Evolutionary conservation across 2,888 invertebrate genomes (phyloP).

Genomic region (Stenichneumon culpator): DNA sequence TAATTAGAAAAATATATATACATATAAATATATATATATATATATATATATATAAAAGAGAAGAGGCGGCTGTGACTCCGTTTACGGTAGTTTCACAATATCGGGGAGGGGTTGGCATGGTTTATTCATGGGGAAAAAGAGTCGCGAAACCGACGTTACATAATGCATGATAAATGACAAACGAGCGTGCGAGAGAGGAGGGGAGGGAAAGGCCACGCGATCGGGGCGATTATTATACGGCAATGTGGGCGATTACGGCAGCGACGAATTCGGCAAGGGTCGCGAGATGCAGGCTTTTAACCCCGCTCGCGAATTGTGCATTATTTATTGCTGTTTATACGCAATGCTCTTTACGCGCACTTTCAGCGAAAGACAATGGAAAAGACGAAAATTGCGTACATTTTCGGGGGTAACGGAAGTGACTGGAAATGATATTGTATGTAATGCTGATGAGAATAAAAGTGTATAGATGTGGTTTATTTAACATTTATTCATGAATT

Average conservation of each 20-base stretch:
- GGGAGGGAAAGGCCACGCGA: not conserved
- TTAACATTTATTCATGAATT: not conserved
- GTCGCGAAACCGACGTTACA: constrained; percentile 31
- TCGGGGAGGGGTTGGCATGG: not conserved
- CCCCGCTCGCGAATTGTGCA: constrained; percentile 1
- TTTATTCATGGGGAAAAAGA: constrained; percentile 32
- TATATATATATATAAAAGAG: not conserved
- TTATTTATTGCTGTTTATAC: constrained; percentile 4
- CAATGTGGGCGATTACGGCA: not conserved
- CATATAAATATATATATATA: not conserved
- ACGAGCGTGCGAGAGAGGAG: constrained; percentile 22
- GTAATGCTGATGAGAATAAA: not conserved
- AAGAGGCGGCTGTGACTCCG: not conserved
- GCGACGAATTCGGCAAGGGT: constrained; percentile 17
- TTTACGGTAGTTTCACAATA: not conserved
- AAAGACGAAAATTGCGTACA: not conserved
- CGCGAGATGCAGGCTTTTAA: constrained; percentile 8
- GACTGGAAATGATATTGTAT: constrained; percentile 9
- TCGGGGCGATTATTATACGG: constrained; percentile 6
- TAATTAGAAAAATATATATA: not conserved
- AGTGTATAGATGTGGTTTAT: not conserved
- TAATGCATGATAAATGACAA: constrained; percentile 52
- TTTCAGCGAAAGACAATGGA: not conserved
- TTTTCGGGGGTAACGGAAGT: not conserved
- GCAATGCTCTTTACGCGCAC: not conserved